phyloP scores from a whole-genome alignment of 2,113 vertebrate species.

The Sorex fumeus region DNA sequence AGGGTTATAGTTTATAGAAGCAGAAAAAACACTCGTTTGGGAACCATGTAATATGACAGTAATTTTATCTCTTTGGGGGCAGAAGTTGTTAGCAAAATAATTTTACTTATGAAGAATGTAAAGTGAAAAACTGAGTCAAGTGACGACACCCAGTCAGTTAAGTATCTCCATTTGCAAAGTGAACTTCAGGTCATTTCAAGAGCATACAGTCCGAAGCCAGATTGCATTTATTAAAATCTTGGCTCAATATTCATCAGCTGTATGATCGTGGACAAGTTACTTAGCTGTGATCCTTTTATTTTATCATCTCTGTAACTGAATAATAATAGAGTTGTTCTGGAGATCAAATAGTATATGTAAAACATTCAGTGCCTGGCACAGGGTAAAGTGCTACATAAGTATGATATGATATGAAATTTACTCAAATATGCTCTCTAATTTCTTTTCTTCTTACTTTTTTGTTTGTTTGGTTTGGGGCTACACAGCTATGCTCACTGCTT shows the following conservation, averaged over 20 bases:
- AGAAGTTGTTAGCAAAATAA: constrained; percentile 19
- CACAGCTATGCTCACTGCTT: too few relatives aligned
- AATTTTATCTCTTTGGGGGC: constrained; percentile 19
- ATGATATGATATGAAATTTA: not conserved
- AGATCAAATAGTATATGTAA: not conserved
- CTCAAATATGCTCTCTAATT: not conserved
- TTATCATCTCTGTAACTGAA: not conserved
- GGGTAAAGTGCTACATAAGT: not conserved
- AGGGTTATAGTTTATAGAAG: not conserved
- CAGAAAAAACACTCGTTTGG: not conserved
- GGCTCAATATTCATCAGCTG: not conserved
- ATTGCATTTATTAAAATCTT: not conserved
- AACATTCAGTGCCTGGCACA: not conserved
- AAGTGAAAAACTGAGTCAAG: not conserved
- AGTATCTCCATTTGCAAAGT: not conserved
- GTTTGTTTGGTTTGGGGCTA: too few relatives aligned
- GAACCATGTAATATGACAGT: not conserved
- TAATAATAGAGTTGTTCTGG: not conserved
- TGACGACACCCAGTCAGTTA: not conserved
- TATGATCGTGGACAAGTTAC: not conserved
- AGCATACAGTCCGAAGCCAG: not conserved
- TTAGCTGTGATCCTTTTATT: not conserved
- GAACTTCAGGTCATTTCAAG: not conserved
- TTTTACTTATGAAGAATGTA: not conserved
- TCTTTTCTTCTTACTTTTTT: too few relatives aligned